These are phyloP conservation scores for Nannospalax galili DNA, from an alignment of 2,113 vertebrate species.

Conservation along the genomic window DNA sequence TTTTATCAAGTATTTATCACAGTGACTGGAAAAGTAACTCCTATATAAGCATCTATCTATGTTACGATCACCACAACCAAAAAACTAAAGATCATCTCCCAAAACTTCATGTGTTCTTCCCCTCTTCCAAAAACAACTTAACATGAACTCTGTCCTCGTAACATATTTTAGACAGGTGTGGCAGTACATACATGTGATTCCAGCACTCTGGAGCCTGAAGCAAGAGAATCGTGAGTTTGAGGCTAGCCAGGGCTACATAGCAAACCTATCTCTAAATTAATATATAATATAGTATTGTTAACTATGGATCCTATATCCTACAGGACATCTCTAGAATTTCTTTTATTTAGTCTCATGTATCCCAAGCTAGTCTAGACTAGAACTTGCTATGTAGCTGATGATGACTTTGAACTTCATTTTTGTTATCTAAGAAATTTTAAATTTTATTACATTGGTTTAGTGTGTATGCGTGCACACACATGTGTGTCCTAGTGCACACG, in stretches of 20 bases:
- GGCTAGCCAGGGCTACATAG: background rate
- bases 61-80: background rate
- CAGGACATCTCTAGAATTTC: background rate
- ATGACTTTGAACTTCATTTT: background rate
- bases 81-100: background rate
- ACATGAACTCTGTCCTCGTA: background rate
- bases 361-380: background rate
- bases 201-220: background rate
- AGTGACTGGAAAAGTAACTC: background rate
- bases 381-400: background rate
- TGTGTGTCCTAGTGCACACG: too few relatives aligned
- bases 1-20: background rate
- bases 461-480: too few relatives aligned
- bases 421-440: too few relatives aligned
- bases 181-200: background rate
- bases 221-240: background rate
- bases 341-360: background rate
- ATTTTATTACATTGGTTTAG: too few relatives aligned
- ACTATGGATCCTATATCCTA: background rate
- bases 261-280: background rate
- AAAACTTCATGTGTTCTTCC: background rate
- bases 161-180: background rate
- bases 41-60: background rate
- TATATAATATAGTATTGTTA: background rate
- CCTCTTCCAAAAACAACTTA: background rate